These are phyloP conservation scores for Leucoptera coffeella DNA, from an alignment of 2,888 invertebrate species.

Conservation along the genomic window DNA sequence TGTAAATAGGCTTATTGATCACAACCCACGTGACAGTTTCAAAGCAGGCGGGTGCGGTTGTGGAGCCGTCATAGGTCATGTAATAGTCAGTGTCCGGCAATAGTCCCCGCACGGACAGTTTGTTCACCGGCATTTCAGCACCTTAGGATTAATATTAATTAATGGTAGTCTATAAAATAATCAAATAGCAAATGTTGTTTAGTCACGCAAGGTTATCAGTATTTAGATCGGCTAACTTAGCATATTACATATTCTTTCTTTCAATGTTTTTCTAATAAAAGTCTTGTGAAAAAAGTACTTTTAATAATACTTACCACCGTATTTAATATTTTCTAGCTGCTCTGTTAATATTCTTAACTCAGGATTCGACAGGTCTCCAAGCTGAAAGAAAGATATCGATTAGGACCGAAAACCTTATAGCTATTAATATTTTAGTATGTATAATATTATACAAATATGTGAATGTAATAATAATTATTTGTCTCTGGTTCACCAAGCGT, in stretches of 20 bases:
- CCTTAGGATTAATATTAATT: slow-evolving; percentile 45
- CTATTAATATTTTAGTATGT: too few species aligned
- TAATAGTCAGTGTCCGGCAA: slow-evolving; percentile 92
- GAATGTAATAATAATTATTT: too few species aligned
- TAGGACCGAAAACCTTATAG: too few species aligned
- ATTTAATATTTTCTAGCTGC: slow-evolving; percentile 86
- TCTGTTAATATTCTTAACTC: slow-evolving; percentile 88
- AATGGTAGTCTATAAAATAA: too few species aligned
- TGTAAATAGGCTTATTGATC: slow-evolving; percentile 96
- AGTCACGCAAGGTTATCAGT: too few species aligned
- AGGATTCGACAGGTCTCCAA: slow-evolving; percentile 87
- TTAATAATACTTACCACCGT: slow-evolving; percentile 65
- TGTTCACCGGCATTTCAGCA: slow-evolving; percentile 77
- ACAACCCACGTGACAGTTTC: slow-evolving; percentile 99
- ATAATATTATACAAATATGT: too few species aligned
- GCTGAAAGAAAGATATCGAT: slow-evolving; percentile 59
- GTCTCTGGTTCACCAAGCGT: too few species aligned
- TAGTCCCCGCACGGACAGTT: slow-evolving; percentile 80
- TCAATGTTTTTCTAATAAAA: too few species aligned
- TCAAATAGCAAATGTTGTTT: too few species aligned
- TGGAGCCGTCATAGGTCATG: slow-evolving; percentile 97
- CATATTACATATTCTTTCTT: too few species aligned
- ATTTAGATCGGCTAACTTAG: too few species aligned
- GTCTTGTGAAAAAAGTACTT: not conserved
- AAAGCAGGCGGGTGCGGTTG: slow-evolving; percentile 94